A percentile compares a stretch with the other conserved stretches of the same genome.
Evolutionary conservation across 2,113 vertebrate species (phyloP).

Genomic region (Lophotis ruficrista): DNA sequence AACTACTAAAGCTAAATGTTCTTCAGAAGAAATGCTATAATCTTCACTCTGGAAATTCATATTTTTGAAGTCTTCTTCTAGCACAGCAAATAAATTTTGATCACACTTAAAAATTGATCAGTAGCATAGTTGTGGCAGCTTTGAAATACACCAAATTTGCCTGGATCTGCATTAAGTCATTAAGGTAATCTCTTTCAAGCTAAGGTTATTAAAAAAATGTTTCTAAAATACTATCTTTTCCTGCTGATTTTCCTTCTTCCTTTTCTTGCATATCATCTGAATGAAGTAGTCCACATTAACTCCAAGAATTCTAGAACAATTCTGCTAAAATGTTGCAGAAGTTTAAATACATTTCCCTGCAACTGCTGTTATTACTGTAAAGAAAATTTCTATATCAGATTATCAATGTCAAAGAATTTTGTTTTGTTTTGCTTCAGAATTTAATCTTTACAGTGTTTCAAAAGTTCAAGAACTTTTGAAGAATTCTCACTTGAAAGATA

Average conservation of each 20-base stretch:
- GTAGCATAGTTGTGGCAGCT: neutral
- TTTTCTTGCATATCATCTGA: neutral
- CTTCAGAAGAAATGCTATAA: neutral
- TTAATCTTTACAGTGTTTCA: neutral
- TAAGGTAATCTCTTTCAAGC: neutral
- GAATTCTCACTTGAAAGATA: neutral
- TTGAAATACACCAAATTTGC: slow-evolving; percentile 23
- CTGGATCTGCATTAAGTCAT: neutral
- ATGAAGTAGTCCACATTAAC: neutral
- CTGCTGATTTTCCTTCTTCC: neutral
- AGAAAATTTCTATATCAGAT: neutral
- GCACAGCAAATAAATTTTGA: slow-evolving; percentile 2
- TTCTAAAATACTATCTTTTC: neutral
- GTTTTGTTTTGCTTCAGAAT: neutral
- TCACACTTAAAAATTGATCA: neutral
- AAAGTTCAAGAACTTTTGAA: neutral
- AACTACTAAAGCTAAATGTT: neutral
- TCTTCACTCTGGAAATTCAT: neutral
- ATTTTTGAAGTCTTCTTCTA: neutral
- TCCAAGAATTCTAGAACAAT: neutral
- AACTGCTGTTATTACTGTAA: neutral
- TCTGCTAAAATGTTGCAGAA: neutral
- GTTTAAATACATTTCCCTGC: neutral
- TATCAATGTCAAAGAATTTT: neutral
- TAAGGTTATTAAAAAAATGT: neutral